Base-by-base conservation (phyloP, 2,797 vertebrate genomes). In the Liparis tanakae region DNA sequence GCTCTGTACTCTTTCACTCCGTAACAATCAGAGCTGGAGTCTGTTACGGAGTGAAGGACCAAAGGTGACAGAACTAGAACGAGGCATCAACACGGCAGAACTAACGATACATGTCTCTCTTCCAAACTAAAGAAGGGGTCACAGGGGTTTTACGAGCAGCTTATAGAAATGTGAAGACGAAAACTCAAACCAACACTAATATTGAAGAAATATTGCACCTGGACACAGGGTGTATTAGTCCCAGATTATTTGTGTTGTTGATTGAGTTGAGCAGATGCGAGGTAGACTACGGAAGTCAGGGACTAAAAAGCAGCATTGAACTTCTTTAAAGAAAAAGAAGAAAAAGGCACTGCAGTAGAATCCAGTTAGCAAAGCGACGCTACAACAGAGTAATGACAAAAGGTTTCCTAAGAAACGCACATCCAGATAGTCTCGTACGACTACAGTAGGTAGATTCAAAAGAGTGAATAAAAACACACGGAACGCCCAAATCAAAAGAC, bases 191-290 rank as follows among this genome's bases (percentile, higher is more conserved):
- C 70, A 84, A 84, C 75, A 79, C 20, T 62, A 80, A 87, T 53
- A 67, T 61, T 73, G 53, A 56, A 92, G 92, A 94, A 94, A 95
- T 94, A 94, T 92, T 94, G 93, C 92, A 94, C 92, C 90, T 65
- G 70, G 72, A 84, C 77, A 83, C 57, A 65, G 44, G 57, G 41
- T 55, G 78, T 51, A 70, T 86, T 87, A 88, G 82, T 83, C 55
- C 57, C 75, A 86, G 59, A 84, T 70, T 54, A 17, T 22, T 36
- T 55, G 43, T 33, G 53, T 30, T 22, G 56, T 39, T 70, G 66
- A 83, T 70, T 60, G 66, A 74, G 81, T 83, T 75, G 83, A 76
- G 75, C 65, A 77, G 58, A 72, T 74, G 25, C 73, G 57, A 22
- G 43, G 34, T 43, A 79, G 22, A 65, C 37, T 65, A 67, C 69